Percentiles rank a stretch among this genome's conserved stretches.
phyloP scores from a whole-genome alignment of 2,113 vertebrate species.

The Pluvianellus socialis region DNA sequence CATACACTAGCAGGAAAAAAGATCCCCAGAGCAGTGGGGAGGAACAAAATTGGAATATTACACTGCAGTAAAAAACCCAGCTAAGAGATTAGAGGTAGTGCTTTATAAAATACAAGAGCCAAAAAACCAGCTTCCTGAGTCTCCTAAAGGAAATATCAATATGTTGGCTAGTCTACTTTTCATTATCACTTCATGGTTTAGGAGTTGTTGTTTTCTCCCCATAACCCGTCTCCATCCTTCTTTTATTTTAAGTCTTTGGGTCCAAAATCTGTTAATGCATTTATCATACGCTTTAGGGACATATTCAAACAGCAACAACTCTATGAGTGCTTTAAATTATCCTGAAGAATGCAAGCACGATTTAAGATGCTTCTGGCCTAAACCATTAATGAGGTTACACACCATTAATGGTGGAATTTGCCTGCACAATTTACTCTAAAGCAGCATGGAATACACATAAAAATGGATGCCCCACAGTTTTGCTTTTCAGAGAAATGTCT shows the following conservation, averaged over 20 bases:
- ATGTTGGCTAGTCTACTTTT: constrained; percentile 13
- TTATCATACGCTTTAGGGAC: constrained; percentile 9
- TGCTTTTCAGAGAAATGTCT: background rate
- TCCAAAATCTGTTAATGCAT: constrained; percentile 43
- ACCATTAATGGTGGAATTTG: constrained; percentile 20
- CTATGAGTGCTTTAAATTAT: constrained; percentile 21
- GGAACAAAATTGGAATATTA: constrained; percentile 24
- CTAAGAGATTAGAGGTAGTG: constrained; percentile 1
- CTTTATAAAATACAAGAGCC: constrained; percentile 18
- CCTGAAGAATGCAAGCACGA: constrained; percentile 1
- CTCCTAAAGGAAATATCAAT: constrained; percentile 33
- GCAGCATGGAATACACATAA: background rate
- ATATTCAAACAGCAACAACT: constrained; percentile 20
- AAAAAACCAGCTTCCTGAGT: background rate
- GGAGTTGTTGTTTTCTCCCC: background rate
- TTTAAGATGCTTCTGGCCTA: constrained; percentile 11
- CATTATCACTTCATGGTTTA: constrained; percentile 39
- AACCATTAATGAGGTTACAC: constrained; percentile 34
- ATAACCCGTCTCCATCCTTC: background rate
- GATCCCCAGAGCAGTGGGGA: background rate
- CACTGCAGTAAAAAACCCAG: background rate
- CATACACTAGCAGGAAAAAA: background rate
- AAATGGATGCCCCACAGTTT: background rate
- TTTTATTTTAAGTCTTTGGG: background rate
- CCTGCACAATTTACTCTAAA: constrained; percentile 10